A percentile compares a stretch with the other conserved stretches of the same genome.
Evolutionary conservation across 1,140 invertebrate genomes (phyloP).

Genomic region (Sitophilus oryzae): DNA sequence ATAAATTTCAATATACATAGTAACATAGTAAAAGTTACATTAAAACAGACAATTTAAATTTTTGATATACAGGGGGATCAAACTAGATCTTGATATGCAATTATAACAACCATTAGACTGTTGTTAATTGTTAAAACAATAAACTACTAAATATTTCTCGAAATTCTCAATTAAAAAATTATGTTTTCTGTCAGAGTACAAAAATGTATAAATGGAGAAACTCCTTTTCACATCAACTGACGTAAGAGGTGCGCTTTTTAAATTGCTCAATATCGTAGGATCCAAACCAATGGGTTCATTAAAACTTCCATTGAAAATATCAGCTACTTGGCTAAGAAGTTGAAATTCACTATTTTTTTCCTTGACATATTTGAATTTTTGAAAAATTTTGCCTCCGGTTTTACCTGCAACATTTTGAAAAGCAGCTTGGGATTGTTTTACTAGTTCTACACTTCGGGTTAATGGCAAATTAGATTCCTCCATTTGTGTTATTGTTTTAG

Average conservation of each 20-base stretch:
- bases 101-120: too few species aligned
- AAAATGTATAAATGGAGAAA: background rate
- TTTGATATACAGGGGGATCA: too few species aligned
- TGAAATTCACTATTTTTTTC: background rate
- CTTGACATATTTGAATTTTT: background rate
- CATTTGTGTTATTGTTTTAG: slow-evolving; percentile 1
- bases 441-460: background rate
- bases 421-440: too few species aligned
- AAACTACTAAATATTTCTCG: background rate
- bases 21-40: too few species aligned
- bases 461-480: background rate
- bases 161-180: background rate
- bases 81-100: too few species aligned
- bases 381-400: background rate
- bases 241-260: slow-evolving; percentile 3
- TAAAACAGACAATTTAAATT: too few species aligned
- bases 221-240: slow-evolving; percentile 5
- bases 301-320: background rate
- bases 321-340: background rate
- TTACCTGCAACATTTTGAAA: too few species aligned
- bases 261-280: background rate
- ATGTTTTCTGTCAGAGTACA: background rate
- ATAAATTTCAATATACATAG: too few species aligned
- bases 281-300: background rate
- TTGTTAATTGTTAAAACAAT: too few species aligned